Conservation (phyloP, 2,888 invertebrate genomes). For the Pristionchus entomophagus region DNA sequence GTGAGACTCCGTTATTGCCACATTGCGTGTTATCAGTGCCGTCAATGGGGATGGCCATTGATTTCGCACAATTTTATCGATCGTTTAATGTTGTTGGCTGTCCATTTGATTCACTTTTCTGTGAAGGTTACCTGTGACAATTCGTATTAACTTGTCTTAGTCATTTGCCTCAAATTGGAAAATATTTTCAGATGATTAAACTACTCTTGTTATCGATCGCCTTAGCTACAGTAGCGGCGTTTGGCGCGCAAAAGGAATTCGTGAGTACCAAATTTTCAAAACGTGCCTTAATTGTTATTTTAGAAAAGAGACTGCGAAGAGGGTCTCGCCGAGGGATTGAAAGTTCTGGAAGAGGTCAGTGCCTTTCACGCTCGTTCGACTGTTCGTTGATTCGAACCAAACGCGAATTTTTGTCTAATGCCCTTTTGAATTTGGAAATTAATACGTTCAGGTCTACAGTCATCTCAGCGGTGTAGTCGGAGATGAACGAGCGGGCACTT, state of each 20-base stretch:
- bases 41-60: background rate
- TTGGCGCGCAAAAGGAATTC: slow-evolving; percentile 25
- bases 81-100: background rate
- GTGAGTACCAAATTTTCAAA: slow-evolving; percentile 13
- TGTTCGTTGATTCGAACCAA: too few relatives aligned
- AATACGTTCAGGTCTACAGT: slow-evolving; percentile 4
- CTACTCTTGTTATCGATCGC: background rate
- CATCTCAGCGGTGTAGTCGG: slow-evolving; percentile 5
- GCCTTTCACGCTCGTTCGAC: too few relatives aligned
- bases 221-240: background rate
- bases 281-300: background rate
- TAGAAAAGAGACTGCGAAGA: background rate
- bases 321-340: background rate
- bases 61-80: background rate
- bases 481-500: background rate
- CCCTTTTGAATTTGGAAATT: too few relatives aligned
- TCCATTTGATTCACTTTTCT: too few relatives aligned
- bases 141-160: too few relatives aligned
- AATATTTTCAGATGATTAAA: slow-evolving; percentile 34
- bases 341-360: slow-evolving; percentile 35
- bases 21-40: slow-evolving; percentile 30
- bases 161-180: too few relatives aligned
- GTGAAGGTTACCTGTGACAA: too few relatives aligned
- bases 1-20: slow-evolving; percentile 22
- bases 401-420: too few relatives aligned